phyloP scores from a whole-genome alignment of 2,888 invertebrate genomes.

The Leptopilina drosophilae region DNA sequence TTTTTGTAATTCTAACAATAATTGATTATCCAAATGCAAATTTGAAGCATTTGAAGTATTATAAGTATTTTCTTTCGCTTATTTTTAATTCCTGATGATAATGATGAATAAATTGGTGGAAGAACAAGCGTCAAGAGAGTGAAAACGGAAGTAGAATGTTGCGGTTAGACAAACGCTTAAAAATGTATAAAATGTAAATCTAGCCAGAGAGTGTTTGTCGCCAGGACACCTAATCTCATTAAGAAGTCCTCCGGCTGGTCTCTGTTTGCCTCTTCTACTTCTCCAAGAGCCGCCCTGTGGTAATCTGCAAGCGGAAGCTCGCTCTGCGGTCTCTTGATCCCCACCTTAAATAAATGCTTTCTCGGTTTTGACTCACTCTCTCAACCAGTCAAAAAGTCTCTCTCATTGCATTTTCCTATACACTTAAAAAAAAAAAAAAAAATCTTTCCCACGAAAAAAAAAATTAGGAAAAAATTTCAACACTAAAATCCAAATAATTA shows the following conservation, averaged over 20 bases:
- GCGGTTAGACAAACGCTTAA: slow-evolving; percentile 68
- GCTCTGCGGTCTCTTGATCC: slow-evolving; percentile 71
- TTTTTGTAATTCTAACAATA: too few relatives aligned
- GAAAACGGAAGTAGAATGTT: slow-evolving; percentile 35
- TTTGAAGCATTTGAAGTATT: too few relatives aligned
- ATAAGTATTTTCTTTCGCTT: too few relatives aligned
- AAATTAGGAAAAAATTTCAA: too few relatives aligned
- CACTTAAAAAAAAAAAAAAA: neutral
- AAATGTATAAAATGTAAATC: slow-evolving; percentile 77
- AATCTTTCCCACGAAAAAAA: neutral
- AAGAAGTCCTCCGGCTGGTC: slow-evolving; percentile 73
- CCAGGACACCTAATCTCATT: slow-evolving; percentile 75
- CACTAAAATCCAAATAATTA: too few relatives aligned
- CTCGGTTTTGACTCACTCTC: slow-evolving; percentile 63
- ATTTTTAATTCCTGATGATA: neutral
- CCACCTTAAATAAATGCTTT: slow-evolving; percentile 74
- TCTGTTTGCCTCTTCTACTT: slow-evolving; percentile 58
- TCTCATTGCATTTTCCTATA: neutral
- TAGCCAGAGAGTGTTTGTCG: slow-evolving; percentile 74
- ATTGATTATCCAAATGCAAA: too few relatives aligned
- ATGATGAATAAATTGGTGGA: slow-evolving; percentile 20
- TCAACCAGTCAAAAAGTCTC: slow-evolving; percentile 61
- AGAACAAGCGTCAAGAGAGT: slow-evolving; percentile 10
- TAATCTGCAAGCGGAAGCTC: slow-evolving; percentile 72
- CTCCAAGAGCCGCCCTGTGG: slow-evolving; percentile 62